Conservation (phyloP, 2,888 invertebrate species). For the Mechanitis mazaeus region DNA sequence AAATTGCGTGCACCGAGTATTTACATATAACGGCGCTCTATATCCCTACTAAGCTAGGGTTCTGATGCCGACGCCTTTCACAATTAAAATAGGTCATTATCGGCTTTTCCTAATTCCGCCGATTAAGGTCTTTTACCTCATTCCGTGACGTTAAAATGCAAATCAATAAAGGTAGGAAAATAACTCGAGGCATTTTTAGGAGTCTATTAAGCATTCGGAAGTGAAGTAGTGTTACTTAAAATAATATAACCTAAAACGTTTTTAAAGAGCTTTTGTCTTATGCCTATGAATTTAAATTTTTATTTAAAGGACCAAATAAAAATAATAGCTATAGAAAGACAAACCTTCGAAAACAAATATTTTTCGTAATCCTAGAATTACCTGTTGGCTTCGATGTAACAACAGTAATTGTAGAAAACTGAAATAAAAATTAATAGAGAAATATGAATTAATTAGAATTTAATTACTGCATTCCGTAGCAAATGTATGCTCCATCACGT, state of each 20-base stretch:
- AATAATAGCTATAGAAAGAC: too few species aligned
- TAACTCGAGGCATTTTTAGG: conserved; percentile 8
- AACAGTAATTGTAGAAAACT: neutral
- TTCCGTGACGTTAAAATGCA: conserved; percentile 30
- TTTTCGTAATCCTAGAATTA: too few species aligned
- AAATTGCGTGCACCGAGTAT: conserved; percentile 17
- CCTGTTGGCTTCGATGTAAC: too few species aligned
- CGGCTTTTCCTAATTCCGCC: conserved; percentile 53
- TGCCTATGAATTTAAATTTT: neutral
- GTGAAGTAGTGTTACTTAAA: neutral
- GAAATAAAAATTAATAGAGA: neutral
- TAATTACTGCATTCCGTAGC: conserved; percentile 11
- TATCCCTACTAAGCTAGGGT: conserved; percentile 34
- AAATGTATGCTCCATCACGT: conserved; percentile 25
- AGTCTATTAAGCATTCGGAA: conserved; percentile 2
- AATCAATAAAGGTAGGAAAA: conserved; percentile 24
- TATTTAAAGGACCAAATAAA: too few species aligned
- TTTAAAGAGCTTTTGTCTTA: neutral
- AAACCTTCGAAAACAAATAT: too few species aligned
- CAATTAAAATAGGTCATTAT: conserved; percentile 58
- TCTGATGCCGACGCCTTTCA: conserved; percentile 40
- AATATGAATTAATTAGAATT: conserved; percentile 1
- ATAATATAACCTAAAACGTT: neutral
- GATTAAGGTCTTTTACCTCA: conserved; percentile 51
- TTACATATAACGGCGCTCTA: conserved; percentile 19